These are phyloP conservation scores for Pecten maximus DNA, from an alignment of 2,888 invertebrate species.

Conservation along the genomic window DNA sequence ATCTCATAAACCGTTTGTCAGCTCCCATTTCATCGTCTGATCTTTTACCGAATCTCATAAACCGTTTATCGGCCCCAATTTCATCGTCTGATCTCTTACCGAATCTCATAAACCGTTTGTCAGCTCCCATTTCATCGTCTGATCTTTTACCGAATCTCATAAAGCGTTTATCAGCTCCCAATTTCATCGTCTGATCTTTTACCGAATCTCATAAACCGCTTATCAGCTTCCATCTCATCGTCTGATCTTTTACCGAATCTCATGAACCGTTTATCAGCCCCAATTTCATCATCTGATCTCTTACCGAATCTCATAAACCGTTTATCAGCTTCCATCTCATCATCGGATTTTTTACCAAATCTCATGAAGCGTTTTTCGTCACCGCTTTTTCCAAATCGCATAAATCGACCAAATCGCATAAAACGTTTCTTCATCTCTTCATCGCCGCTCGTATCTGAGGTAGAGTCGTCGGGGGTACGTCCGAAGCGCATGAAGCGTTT, in stretches of 20 bases:
- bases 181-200: constrained; percentile 42
- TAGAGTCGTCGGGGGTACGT: not conserved
- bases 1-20: constrained; percentile 60
- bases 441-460: not conserved
- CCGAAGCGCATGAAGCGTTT: constrained; percentile 64
- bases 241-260: constrained; percentile 59
- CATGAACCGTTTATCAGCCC: constrained; percentile 61
- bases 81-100: constrained; percentile 49
- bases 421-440: constrained; percentile 60
- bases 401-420: constrained; percentile 64
- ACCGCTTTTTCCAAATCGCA: constrained; percentile 61
- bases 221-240: constrained; percentile 51
- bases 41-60: constrained; percentile 63
- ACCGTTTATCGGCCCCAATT: constrained; percentile 56
- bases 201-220: constrained; percentile 75
- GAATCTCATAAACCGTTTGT: constrained; percentile 58
- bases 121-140: constrained; percentile 46
- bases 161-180: constrained; percentile 61
- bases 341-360: constrained; percentile 55
- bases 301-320: constrained; percentile 71
- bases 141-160: constrained; percentile 64
- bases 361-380: constrained; percentile 55
- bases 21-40: constrained; percentile 56
- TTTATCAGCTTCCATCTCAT: constrained; percentile 58
- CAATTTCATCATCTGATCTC: constrained; percentile 39